Conservation (phyloP, 2,888 invertebrate species). For the Empis stercorea region DNA sequence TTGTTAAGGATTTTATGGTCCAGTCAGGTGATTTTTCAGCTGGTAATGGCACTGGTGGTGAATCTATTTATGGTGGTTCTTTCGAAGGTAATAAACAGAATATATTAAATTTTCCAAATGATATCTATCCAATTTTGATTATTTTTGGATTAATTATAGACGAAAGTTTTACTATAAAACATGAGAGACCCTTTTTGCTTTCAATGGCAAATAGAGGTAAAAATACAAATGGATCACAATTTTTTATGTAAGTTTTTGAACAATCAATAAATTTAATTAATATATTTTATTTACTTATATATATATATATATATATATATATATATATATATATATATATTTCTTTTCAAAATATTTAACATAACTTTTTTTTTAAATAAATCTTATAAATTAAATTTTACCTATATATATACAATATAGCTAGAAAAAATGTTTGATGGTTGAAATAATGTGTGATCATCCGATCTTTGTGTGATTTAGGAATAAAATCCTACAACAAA, state of each 20-base stretch:
- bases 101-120: background rate
- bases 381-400: too few species aligned
- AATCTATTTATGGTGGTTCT: slow-evolving; percentile 93
- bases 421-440: too few species aligned
- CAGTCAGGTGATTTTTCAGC: slow-evolving; percentile 83
- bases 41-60: slow-evolving; percentile 96
- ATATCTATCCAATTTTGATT: too few species aligned
- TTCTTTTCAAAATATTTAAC: background rate
- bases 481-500: too few species aligned
- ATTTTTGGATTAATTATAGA: slow-evolving; percentile 46
- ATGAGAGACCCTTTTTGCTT: slow-evolving; percentile 78
- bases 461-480: too few species aligned
- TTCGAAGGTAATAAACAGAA: slow-evolving; percentile 66
- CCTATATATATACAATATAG: too few species aligned
- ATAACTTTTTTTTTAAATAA: too few species aligned
- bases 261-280: background rate
- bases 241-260: slow-evolving; percentile 87
- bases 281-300: too few species aligned
- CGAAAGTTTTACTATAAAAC: slow-evolving; percentile 81
- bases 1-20: slow-evolving; percentile 96
- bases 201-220: slow-evolving; percentile 98
- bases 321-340: too few species aligned
- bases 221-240: slow-evolving; percentile 97
- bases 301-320: too few species aligned
- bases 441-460: too few species aligned